Base-by-base conservation (phyloP, 2,888 invertebrate genomes). In the Sclerodermus sp. region DNA sequence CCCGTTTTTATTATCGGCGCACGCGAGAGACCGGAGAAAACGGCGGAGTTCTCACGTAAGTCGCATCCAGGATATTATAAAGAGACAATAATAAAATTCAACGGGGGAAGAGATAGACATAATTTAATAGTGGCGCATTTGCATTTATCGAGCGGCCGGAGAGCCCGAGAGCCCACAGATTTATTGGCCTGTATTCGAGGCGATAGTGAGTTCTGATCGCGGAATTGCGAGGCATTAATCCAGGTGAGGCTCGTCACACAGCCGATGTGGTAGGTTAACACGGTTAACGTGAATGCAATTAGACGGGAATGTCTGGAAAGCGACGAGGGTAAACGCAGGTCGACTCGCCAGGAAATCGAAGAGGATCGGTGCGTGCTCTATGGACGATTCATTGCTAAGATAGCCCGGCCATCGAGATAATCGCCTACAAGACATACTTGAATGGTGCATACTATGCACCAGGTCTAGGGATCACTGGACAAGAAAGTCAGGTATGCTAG, bases 271-370 rank as follows among this genome's bases (percentile, higher is more conserved):
- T 49, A 45, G 34, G 39, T 58, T 58, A 60, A 60, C 61, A 52
- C 49, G 48, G 58, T 58, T 58, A 62, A 57, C 52, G 56, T 29
- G 39, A 50, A 37, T 38, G 54, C 51, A 57, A 60, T 62, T 57
- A 60, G 48, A 47, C 18, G 23, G 40, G 49, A 55, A 57, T 49
- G 51, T 17, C 34, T 47, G 45, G 52, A 58, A 54, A 58, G 56
- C 46, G 13, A 23, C 23, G 34, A 9, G 41, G 12, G 41, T n/a
- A 41, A 23, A 38, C 17, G 15, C 3, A 6, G 17, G 16, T 13
- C 17, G 38, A 14, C 5, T 14, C 36, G 9, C 43, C 55, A 50
- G 53, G 53, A 58, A 58, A 58, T 42, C 23, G 16, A 45, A 39
- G 49, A 51, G 45, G 49, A 46, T 55, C 47, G 40, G 13, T 17